phyloP scores from a whole-genome alignment of 1,140 invertebrate species.

The Sycophaga agraensis region DNA sequence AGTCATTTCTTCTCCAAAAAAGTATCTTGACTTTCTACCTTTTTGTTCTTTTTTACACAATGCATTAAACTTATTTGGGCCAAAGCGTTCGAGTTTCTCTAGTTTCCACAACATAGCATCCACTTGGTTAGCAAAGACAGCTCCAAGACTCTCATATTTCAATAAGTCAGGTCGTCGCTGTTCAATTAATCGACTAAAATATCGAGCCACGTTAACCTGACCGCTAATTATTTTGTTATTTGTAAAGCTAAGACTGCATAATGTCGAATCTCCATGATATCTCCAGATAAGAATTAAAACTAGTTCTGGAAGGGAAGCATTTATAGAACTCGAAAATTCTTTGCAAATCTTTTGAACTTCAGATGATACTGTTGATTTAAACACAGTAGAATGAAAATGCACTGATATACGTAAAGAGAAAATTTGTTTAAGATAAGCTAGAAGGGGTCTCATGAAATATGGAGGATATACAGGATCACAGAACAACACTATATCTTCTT shows the following conservation, averaged over 20 bases:
- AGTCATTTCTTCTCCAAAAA: conserved; percentile 19
- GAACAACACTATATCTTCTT: conserved; percentile 52
- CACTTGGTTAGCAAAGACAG: conserved; percentile 51
- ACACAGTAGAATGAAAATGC: conserved; percentile 56
- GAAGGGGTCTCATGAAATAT: conserved; percentile 52
- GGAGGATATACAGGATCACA: conserved; percentile 58
- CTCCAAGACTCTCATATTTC: conserved; percentile 51
- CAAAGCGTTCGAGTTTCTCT: conserved; percentile 13
- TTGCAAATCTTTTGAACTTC: conserved; percentile 38
- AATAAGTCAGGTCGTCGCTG: conserved; percentile 39
- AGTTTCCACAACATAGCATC: conserved; percentile 58
- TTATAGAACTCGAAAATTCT: conserved; percentile 7
- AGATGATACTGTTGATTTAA: conserved; percentile 14
- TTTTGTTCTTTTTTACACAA: neutral
- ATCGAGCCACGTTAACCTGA: conserved; percentile 59
- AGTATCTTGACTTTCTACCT: neutral
- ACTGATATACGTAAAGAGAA: conserved; percentile 41
- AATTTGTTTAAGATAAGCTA: conserved; percentile 40
- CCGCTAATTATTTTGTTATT: conserved; percentile 46
- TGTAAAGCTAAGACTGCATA: too few species aligned
- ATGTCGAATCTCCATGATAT: conserved; percentile 36
- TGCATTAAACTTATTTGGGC: neutral
- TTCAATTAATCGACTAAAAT: conserved; percentile 57
- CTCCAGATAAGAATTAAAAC: conserved; percentile 58
- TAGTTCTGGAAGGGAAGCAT: conserved; percentile 30